These are phyloP conservation scores for Entelurus aequoreus DNA, from an alignment of 2,113 vertebrate species.

Conservation along the genomic window DNA sequence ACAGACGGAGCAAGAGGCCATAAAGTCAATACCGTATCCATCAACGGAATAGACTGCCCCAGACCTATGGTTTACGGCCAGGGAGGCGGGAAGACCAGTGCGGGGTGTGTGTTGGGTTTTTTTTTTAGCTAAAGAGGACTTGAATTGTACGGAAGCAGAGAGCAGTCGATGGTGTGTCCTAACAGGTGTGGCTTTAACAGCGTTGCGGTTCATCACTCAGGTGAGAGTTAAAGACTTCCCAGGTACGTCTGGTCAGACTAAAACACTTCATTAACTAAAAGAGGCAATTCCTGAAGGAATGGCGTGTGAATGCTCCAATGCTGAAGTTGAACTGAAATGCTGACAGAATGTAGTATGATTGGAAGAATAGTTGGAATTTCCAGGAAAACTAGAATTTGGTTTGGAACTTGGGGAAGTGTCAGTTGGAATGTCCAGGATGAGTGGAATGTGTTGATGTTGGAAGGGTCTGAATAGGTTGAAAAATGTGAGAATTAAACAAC, in stretches of 20 bases:
- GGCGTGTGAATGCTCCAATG: too few species aligned
- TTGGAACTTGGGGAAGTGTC: too few species aligned
- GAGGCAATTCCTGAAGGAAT: too few species aligned
- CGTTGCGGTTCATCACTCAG: slow-evolving; percentile 32
- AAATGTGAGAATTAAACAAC: too few species aligned
- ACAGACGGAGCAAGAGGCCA: slow-evolving; percentile 48
- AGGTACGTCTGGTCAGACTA: slow-evolving; percentile 9
- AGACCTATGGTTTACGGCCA: slow-evolving; percentile 47
- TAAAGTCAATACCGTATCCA: slow-evolving; percentile 64
- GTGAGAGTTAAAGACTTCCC: slow-evolving; percentile 16
- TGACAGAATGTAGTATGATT: too few species aligned
- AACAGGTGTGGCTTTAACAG: slow-evolving; percentile 4
- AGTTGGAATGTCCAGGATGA: too few species aligned
- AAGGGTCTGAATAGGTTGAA: too few species aligned
- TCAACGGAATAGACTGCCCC: slow-evolving; percentile 60
- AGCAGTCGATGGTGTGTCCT: slow-evolving; percentile 18
- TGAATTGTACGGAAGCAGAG: slow-evolving; percentile 16
- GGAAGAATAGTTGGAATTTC: too few species aligned
- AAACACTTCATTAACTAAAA: slow-evolving; percentile 8
- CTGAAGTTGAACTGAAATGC: too few species aligned
- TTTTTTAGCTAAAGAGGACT: slow-evolving; percentile 15
- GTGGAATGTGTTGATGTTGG: too few species aligned
- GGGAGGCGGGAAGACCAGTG: slow-evolving; percentile 4
- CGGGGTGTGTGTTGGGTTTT: slow-evolving; percentile 15
- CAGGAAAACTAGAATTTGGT: too few species aligned